Base-by-base conservation (phyloP, 1,140 invertebrate genomes). In the Ganaspis sp. region DNA sequence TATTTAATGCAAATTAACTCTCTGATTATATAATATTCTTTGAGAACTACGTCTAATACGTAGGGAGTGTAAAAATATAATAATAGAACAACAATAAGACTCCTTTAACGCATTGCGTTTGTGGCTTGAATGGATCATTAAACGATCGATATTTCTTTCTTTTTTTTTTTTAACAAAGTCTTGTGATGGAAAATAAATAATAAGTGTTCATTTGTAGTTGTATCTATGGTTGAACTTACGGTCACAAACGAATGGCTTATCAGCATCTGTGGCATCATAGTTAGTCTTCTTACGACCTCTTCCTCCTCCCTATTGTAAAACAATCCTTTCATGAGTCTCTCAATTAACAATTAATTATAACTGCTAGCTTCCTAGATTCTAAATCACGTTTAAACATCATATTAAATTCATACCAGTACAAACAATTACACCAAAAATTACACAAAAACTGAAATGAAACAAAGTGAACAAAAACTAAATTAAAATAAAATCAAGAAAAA, bases 181-280 rank as follows among this genome's bases (percentile, higher is more conserved):
- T 64, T 64, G 58, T 64, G 58, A 64, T 64, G 58, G 26, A 64
- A 64, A 64, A 64, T 64, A 64, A 64, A 64, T 64, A 64, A 64
- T 89, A 87, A 87, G 83, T 88, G 84, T 83, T 91, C 86, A 90
- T 91, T 91, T 91, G 87, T 91, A 90, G 86, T 91, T 91, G 83
- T 90, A 91, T 89, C 88, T 90, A 84, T 90, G 89, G 84, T 91
- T 91, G 84, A 92, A 95, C 95, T 96, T 95, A 98, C 97, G 94
- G 94, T 98, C 97, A 94, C 97, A 98, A 90, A 95, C 94, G 92
- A 95, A 98, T 71, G 97, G 97, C 89, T 98, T 98, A 88, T 98
- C 97, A 37, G 95, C 93, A 88, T 97, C 96, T 6, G 80, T 58
- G 15, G 94, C 93, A 79, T 94, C 92, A 83, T 94, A 94, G 88